These are phyloP conservation scores for Coracias cyanogaster DNA, from an alignment of 2,797 vertebrate genomes.

Conservation along the genomic window DNA sequence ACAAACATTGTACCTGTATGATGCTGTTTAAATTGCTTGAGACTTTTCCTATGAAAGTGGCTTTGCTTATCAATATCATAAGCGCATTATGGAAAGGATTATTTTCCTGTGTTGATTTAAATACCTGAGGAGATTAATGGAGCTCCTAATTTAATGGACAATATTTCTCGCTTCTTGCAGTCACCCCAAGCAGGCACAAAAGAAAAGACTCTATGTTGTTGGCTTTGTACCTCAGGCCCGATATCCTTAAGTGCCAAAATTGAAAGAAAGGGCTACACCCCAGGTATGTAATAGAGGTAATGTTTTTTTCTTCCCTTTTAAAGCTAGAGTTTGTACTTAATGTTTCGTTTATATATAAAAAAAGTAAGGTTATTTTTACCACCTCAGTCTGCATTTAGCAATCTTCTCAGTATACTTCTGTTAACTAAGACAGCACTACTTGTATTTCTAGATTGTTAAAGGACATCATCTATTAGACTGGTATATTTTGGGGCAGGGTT, in stretches of 20 bases:
- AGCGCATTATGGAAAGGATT: background rate
- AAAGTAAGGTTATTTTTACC: background rate
- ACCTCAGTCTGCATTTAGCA: background rate
- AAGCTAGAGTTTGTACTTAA: background rate
- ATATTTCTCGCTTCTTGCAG: slow-evolving; percentile 76
- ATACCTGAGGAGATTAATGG: background rate
- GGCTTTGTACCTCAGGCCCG: slow-evolving; percentile 97
- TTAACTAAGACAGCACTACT: background rate
- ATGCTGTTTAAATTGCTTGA: background rate
- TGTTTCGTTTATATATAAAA: background rate
- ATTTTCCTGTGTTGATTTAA: background rate
- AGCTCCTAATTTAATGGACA: background rate
- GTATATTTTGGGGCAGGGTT: background rate
- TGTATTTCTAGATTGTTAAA: background rate
- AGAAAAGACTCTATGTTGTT: slow-evolving; percentile 97
- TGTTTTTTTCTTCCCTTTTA: background rate
- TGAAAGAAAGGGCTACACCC: slow-evolving; percentile 95
- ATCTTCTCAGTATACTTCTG: background rate
- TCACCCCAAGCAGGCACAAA: slow-evolving; percentile 94
- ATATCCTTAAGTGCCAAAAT: slow-evolving; percentile 99
- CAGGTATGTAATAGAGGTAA: slow-evolving; percentile 82
- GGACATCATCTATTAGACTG: too few relatives aligned
- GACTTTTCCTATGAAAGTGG: background rate
- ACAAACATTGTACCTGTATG: background rate
- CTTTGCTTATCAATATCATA: background rate